These are phyloP conservation scores for Camponotus floridanus DNA, from an alignment of 1,140 invertebrate species.

Conservation along the genomic window DNA sequence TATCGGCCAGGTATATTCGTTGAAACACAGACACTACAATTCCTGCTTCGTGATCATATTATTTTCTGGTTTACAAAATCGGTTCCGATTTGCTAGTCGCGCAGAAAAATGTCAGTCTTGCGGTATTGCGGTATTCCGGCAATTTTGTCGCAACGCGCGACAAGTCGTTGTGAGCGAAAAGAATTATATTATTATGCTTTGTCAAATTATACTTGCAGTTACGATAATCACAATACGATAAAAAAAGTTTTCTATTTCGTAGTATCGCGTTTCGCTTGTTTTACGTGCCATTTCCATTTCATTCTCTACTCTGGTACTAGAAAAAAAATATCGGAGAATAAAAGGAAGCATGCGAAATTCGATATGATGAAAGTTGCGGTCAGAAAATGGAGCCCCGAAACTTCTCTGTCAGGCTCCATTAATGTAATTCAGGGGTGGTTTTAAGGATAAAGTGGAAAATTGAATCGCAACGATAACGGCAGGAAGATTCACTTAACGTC, in stretches of 20 bases:
- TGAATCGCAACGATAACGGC: conserved; percentile 56
- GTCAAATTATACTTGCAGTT: background rate
- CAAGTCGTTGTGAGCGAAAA: background rate
- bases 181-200: background rate
- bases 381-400: conserved; percentile 37
- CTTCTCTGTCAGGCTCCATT: conserved; percentile 58
- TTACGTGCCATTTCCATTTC: background rate
- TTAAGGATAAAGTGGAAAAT: conserved; percentile 58
- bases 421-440: conserved; percentile 31
- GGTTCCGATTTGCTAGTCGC: conserved; percentile 3
- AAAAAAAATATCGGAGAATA: background rate
- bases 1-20: conserved; percentile 4
- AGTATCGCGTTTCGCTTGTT: background rate
- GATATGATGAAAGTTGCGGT: conserved; percentile 16
- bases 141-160: background rate
- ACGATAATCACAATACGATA: background rate
- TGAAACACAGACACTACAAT: background rate
- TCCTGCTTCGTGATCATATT: conserved; percentile 17
- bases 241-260: background rate
- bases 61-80: conserved; percentile 27
- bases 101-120: background rate
- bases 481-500: conserved; percentile 55
- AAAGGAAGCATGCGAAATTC: background rate
- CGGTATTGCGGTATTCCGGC: background rate
- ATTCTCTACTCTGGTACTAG: background rate